Evolutionary conservation across 1,140 invertebrate species (phyloP).

Genomic region (Sinella curviseta): DNA sequence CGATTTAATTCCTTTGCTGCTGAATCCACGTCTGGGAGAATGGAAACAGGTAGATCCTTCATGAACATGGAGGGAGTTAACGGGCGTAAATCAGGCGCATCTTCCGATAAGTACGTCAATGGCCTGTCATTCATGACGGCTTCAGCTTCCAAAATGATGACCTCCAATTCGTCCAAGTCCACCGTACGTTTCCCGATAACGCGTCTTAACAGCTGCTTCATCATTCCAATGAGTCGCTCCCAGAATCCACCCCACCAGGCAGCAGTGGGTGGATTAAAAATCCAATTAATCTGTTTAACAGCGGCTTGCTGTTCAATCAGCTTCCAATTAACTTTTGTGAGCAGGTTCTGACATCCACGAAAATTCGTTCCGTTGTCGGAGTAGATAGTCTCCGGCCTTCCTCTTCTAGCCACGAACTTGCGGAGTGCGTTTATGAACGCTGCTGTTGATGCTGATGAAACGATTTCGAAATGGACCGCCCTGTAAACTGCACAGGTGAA

Average conservation of each 20-base stretch:
- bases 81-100: conserved; percentile 45
- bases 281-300: background rate
- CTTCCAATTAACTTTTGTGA: background rate
- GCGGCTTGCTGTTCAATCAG: background rate
- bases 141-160: conserved; percentile 52
- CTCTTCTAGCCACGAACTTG: background rate
- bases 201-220: conserved; percentile 51
- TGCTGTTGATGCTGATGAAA: background rate
- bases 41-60: background rate
- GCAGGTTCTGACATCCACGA: background rate
- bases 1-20: background rate
- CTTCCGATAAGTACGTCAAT: conserved; percentile 51
- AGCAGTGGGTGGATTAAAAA: conserved; percentile 53
- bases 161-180: conserved; percentile 52
- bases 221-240: conserved; percentile 54
- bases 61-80: conserved; percentile 51
- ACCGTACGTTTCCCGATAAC: conserved; percentile 49
- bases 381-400: background rate
- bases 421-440: background rate
- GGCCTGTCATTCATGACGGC: conserved; percentile 52
- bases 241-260: conserved; percentile 56
- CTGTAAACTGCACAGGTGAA: background rate
- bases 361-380: background rate
- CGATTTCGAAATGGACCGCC: background rate
- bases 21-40: conserved; percentile 23